Conservation (phyloP, 2,888 invertebrate genomes). For the Lasius platythorax region DNA sequence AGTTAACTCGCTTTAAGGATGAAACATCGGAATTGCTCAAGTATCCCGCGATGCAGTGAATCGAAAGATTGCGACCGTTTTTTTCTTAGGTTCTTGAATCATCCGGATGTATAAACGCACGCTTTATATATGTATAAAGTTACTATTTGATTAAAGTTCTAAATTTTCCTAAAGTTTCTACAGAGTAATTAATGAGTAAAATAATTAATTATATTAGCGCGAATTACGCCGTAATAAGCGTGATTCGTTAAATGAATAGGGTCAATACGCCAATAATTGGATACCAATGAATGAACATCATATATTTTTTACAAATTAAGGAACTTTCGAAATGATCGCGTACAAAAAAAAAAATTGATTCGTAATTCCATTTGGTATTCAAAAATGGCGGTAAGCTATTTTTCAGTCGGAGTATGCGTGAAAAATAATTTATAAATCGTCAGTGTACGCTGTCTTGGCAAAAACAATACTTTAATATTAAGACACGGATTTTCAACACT, state of each 20-base stretch:
- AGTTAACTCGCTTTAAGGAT: constrained; percentile 3
- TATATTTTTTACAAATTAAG: no score
- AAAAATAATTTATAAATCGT: no score
- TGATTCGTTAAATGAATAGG: not conserved
- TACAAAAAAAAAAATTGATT: no score
- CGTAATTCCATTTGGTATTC: no score
- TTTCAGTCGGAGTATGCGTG: no score
- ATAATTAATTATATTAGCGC: not conserved
- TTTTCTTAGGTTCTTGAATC: not conserved
- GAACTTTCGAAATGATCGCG: no score
- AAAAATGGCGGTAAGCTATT: no score
- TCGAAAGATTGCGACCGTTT: not conserved
- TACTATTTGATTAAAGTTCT: not conserved
- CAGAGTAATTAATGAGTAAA: not conserved
- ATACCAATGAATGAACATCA: no score
- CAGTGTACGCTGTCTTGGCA: no score
- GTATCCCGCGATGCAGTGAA: not conserved
- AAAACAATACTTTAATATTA: no score
- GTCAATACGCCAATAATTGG: no score
- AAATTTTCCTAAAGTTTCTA: not conserved
- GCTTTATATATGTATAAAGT: not conserved
- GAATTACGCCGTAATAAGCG: not conserved
- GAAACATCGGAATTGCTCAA: constrained; percentile 16
- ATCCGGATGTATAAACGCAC: not conserved
- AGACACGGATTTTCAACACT: no score